Conservation (phyloP, 64 coral and sea anemone genomes). For the Montipora efflorescens region DNA sequence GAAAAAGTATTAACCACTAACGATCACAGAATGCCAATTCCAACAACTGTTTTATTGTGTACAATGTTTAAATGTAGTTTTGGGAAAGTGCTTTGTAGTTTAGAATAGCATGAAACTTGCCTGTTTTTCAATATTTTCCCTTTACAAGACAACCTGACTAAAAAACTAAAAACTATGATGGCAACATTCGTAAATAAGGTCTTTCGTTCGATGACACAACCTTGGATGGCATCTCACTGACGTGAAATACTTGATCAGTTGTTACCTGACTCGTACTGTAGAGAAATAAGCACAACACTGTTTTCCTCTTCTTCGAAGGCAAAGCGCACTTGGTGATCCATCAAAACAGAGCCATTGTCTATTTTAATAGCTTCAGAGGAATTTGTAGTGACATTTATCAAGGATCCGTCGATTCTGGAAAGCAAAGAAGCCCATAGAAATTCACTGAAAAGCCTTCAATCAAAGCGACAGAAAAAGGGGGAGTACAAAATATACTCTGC, state of each 20-base stretch:
- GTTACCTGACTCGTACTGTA: conserved; percentile 30
- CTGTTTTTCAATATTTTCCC: not conserved
- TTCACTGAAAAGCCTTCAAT: not conserved
- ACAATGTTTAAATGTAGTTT: not conserved
- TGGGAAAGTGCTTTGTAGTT: not conserved
- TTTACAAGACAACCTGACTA: not conserved
- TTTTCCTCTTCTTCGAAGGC: conserved; percentile 32
- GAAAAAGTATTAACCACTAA: too few relatives aligned
- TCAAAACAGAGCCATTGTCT: conserved; percentile 54
- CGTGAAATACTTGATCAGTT: not conserved
- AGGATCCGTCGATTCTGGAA: conserved; percentile 68
- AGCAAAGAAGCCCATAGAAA: not conserved
- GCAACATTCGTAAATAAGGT: too few relatives aligned
- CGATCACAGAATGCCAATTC: not conserved
- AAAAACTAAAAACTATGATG: not conserved
- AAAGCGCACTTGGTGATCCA: conserved; percentile 53
- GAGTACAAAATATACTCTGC: not conserved
- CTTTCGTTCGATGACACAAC: not conserved
- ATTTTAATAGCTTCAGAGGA: conserved; percentile 8
- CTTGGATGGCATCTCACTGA: not conserved
- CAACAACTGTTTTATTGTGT: not conserved
- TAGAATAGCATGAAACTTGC: not conserved
- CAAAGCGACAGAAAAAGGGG: not conserved
- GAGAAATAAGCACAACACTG: conserved; percentile 13
- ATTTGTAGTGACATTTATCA: conserved; percentile 27